These are phyloP conservation scores for Antennarius striatus DNA, from an alignment of 2,113 vertebrate genomes.

Conservation along the genomic window DNA sequence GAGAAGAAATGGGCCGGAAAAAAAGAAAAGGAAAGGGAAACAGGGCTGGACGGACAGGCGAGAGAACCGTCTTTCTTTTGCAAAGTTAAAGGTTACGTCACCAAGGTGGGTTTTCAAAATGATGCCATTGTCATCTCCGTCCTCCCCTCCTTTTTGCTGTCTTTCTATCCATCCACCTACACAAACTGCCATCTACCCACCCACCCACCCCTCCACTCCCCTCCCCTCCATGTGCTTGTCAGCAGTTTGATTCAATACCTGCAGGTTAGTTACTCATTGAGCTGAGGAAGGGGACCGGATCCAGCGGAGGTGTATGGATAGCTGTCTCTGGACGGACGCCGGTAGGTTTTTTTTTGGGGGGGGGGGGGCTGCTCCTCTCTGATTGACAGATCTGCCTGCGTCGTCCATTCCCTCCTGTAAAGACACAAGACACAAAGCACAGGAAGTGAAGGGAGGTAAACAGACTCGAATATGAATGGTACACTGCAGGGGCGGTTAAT, in stretches of 20 bases:
- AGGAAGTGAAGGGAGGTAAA: slow-evolving; percentile 74
- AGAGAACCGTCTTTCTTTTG: slow-evolving; percentile 42
- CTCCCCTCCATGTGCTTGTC: slow-evolving; percentile 66
- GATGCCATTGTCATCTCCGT: slow-evolving; percentile 69
- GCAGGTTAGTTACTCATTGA: slow-evolving; percentile 83
- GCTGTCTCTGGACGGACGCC: slow-evolving; percentile 57
- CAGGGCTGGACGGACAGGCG: slow-evolving; percentile 28
- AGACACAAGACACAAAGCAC: slow-evolving; percentile 73
- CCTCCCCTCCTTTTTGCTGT: slow-evolving; percentile 50
- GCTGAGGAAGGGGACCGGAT: slow-evolving; percentile 62
- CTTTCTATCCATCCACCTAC: slow-evolving; percentile 64
- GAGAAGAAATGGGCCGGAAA: slow-evolving; percentile 16
- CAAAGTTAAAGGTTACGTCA: slow-evolving; percentile 66
- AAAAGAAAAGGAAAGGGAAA: background rate
- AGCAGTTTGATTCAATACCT: slow-evolving; percentile 82
- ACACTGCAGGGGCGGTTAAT: slow-evolving; percentile 75
- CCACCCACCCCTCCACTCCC: slow-evolving; percentile 36
- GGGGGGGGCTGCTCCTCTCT: slow-evolving; percentile 36
- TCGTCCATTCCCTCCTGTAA: slow-evolving; percentile 73
- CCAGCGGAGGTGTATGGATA: slow-evolving; percentile 70
- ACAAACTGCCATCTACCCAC: slow-evolving; percentile 20
- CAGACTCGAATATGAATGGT: slow-evolving; percentile 68
- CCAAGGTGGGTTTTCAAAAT: slow-evolving; percentile 66
- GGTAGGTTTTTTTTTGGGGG: background rate
- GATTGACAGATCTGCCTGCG: slow-evolving; percentile 79